These are phyloP conservation scores for Sciurus vulgaris DNA, from an alignment of 2,797 vertebrate genomes.

Conservation along the genomic window DNA sequence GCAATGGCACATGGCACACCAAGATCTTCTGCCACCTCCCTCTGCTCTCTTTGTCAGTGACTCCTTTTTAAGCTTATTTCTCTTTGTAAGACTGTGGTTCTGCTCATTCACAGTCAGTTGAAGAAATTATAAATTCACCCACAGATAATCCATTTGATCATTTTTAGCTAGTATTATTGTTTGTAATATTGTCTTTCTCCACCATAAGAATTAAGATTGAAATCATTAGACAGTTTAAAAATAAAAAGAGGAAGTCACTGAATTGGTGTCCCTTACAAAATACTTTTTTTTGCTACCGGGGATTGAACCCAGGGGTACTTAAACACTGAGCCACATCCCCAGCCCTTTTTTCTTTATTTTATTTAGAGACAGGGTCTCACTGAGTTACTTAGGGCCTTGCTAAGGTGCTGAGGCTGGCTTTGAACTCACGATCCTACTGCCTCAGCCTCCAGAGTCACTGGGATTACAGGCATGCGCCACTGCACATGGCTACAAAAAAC, in stretches of 20 bases:
- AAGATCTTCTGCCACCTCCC: neutral
- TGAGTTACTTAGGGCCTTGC: no score
- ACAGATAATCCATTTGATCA: neutral
- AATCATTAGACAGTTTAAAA: neutral
- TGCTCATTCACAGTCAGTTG: neutral
- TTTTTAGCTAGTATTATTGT: neutral
- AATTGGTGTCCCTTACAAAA: constrained; percentile 16
- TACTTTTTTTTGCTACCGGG: neutral
- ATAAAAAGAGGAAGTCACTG: neutral
- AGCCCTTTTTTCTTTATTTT: no score
- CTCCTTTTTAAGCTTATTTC: neutral
- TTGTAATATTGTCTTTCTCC: neutral
- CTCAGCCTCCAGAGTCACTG: no score
- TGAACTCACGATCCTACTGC: no score
- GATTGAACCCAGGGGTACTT: no score
- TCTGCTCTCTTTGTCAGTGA: neutral
- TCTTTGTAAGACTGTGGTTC: neutral
- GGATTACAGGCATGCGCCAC: no score
- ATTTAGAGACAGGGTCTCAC: no score
- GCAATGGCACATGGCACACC: neutral
- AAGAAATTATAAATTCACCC: neutral
- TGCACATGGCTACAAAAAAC: no score
- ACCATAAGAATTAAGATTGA: neutral
- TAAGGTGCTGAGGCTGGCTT: no score
- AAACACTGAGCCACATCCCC: no score